A percentile compares a stretch with the other conserved stretches of the same genome.
Conservation (phyloP, 2,888 invertebrate genomes). For the Arctia plantaginis region DNA sequence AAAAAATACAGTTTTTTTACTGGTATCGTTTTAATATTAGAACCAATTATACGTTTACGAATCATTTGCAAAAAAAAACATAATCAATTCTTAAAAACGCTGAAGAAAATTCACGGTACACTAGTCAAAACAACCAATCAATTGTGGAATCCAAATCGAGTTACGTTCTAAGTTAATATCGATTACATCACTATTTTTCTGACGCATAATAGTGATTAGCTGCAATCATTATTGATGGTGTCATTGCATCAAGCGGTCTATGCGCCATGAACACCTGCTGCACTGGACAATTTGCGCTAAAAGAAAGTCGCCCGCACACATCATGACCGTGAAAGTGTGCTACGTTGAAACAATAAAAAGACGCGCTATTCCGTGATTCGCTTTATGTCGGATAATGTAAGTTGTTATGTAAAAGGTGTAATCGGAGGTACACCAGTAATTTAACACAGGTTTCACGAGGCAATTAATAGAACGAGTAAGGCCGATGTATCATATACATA, state of each 20-base stretch:
- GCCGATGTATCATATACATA: neutral
- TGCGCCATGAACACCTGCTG: slow-evolving; percentile 44
- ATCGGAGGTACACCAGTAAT: slow-evolving; percentile 33
- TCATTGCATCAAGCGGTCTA: slow-evolving; percentile 57
- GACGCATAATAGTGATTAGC: slow-evolving; percentile 40
- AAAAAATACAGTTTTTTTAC: neutral
- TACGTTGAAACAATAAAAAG: slow-evolving; percentile 70
- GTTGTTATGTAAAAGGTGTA: slow-evolving; percentile 49
- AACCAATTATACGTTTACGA: neutral
- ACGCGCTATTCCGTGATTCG: slow-evolving; percentile 66
- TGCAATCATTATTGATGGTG: slow-evolving; percentile 49
- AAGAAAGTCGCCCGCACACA: slow-evolving; percentile 73
- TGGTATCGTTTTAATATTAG: neutral
- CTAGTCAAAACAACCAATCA: slow-evolving; percentile 24
- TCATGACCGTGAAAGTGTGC: slow-evolving; percentile 80
- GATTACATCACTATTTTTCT: slow-evolving; percentile 35
- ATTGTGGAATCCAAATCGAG: slow-evolving; percentile 28
- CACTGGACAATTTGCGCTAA: slow-evolving; percentile 49
- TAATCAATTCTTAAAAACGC: slow-evolving; percentile 4
- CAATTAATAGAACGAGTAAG: slow-evolving; percentile 28
- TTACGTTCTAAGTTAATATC: slow-evolving; percentile 35
- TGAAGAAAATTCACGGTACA: slow-evolving; percentile 23
- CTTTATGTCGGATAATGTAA: slow-evolving; percentile 48
- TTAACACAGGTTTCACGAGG: slow-evolving; percentile 24
- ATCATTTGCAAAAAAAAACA: slow-evolving; percentile 8